phyloP scores from a whole-genome alignment of 2,888 invertebrate genomes.

The Tillus elongatus region DNA sequence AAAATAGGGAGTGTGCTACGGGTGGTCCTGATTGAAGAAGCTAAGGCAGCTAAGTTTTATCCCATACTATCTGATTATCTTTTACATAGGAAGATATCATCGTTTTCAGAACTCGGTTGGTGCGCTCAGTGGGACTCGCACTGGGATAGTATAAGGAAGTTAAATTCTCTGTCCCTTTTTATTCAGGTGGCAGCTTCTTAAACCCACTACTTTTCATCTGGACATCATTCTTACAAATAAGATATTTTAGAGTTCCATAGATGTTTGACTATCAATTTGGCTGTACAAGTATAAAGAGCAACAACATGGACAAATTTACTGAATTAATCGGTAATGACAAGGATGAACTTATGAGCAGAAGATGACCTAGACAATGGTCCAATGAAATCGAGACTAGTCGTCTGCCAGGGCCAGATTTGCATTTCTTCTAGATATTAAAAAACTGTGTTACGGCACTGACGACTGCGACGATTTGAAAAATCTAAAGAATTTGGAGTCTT shows the following conservation, averaged over 20 bases:
- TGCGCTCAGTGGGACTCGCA: slow-evolving; percentile 13
- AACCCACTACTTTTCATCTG: slow-evolving; percentile 12
- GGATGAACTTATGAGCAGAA: slow-evolving; percentile 7
- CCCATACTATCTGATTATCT: slow-evolving; percentile 16
- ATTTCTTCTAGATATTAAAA: no score
- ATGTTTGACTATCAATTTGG: slow-evolving; percentile 11
- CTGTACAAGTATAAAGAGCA: slow-evolving; percentile 6
- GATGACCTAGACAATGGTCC: slow-evolving; percentile 11
- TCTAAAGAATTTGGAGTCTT: no score
- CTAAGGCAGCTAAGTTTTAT: slow-evolving; percentile 11
- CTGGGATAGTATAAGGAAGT: slow-evolving; percentile 11
- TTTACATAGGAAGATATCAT: slow-evolving; percentile 15
- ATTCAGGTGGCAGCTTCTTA: slow-evolving; percentile 5
- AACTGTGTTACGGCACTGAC: no score
- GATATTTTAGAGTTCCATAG: slow-evolving; percentile 17
- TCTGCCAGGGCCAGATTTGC: slow-evolving; percentile 16
- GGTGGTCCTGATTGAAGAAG: slow-evolving; percentile 19
- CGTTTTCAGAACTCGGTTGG: slow-evolving; percentile 17
- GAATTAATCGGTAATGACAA: slow-evolving; percentile 13
- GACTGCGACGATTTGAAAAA: no score
- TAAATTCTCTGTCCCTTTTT: slow-evolving; percentile 4
- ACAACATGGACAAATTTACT: no score
- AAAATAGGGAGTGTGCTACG: slow-evolving; percentile 15
- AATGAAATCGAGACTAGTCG: slow-evolving; percentile 18
- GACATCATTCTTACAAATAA: slow-evolving; percentile 19